Percentiles rank a stretch among this genome's conserved stretches.
Conservation (phyloP, 2,888 invertebrate species). For the Philopedon plagiatum region DNA sequence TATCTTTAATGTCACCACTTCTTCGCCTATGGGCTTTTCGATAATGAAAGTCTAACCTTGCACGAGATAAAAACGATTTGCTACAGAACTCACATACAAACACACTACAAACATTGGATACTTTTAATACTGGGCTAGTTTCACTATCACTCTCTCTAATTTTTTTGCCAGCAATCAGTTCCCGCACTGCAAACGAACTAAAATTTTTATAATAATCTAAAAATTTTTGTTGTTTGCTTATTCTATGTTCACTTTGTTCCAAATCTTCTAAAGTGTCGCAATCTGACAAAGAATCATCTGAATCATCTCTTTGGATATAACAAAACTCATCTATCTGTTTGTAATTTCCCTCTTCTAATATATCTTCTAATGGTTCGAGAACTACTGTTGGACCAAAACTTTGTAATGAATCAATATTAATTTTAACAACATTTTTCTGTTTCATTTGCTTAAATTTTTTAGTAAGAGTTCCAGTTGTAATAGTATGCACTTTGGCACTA, state of each 20-base stretch:
- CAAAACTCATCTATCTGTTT: conserved; percentile 8
- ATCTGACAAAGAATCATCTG: neutral
- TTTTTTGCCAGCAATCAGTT: conserved; percentile 20
- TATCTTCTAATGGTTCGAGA: conserved; percentile 16
- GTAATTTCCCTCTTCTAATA: conserved; percentile 11
- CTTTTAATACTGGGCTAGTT: conserved; percentile 8
- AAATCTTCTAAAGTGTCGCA: neutral
- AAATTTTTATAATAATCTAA: conserved; percentile 30
- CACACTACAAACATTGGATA: conserved; percentile 17
- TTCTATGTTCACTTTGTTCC: no score
- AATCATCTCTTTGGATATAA: conserved; percentile 8
- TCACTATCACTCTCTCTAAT: conserved; percentile 17
- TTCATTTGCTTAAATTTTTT: neutral
- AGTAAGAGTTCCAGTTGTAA: conserved; percentile 12
- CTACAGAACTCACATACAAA: conserved; percentile 25
- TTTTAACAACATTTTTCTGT: conserved; percentile 15
- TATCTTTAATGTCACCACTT: neutral
- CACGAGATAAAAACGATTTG: conserved; percentile 8
- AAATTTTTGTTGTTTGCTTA: conserved; percentile 8
- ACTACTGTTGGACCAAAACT: conserved; percentile 1
- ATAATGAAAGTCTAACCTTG: conserved; percentile 4
- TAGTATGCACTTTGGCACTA: neutral
- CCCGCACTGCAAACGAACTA: conserved; percentile 22
- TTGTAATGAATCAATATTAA: neutral
- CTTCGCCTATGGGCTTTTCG: conserved; percentile 3